phyloP scores from a whole-genome alignment of 2,113 vertebrate species.

The Glaucomys volans region DNA sequence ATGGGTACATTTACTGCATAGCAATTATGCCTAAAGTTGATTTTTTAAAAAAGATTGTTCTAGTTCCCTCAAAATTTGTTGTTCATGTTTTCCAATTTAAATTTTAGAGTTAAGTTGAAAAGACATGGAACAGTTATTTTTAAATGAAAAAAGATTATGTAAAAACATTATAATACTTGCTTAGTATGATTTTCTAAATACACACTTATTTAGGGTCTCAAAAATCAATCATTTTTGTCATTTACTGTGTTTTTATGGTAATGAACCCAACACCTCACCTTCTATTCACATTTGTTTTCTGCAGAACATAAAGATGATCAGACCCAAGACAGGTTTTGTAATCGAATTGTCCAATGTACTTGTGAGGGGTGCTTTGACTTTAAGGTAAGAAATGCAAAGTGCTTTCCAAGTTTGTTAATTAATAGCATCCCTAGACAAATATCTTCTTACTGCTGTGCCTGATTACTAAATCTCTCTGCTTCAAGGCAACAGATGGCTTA shows the following conservation, averaged over 20 bases:
- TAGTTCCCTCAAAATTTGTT: neutral
- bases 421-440: conserved; percentile 88
- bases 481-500: conserved; percentile 88
- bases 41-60: neutral
- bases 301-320: conserved; percentile 64
- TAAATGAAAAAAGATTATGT: neutral
- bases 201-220: neutral
- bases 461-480: conserved; percentile 87
- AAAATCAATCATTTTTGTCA: conserved; percentile 30
- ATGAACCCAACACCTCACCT: neutral
- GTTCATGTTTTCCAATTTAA: conserved; percentile 44
- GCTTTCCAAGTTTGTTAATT: conserved; percentile 89
- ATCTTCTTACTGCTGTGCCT: conserved; percentile 85
- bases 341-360: conserved; percentile 72
- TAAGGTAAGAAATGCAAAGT: conserved; percentile 84
- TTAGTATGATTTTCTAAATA: conserved; percentile 32
- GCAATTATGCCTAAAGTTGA: neutral
- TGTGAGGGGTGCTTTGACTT: conserved; percentile 82
- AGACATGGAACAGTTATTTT: neutral
- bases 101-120: conserved; percentile 27
- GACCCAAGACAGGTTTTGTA: conserved; percentile 74
- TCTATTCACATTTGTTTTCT: conserved; percentile 43
- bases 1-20: neutral
- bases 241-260: neutral
- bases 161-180: neutral